phyloP scores from a whole-genome alignment of 1,140 invertebrate genomes.

The Aphaenogaster floridana region DNA sequence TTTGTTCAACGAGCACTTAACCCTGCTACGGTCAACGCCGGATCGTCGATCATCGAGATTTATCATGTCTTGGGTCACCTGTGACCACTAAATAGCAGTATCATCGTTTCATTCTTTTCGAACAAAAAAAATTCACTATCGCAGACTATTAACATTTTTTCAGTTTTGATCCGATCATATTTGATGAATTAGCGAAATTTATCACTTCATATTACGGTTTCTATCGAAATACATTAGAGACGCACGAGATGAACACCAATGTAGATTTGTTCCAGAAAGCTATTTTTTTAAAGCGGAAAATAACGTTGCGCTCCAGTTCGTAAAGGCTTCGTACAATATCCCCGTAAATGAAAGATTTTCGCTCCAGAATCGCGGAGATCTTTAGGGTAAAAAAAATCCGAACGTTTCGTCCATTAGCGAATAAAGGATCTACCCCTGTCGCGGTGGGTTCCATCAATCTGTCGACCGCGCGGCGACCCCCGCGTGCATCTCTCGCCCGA shows the following conservation, averaged over 20 bases:
- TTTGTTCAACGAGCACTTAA: conserved; percentile 68
- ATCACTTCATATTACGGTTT: not conserved
- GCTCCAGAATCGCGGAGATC: conserved; percentile 27
- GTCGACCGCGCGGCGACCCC: conserved; percentile 32
- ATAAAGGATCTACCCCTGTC: conserved; percentile 53
- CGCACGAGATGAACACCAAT: too few species aligned
- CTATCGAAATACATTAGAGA: not conserved
- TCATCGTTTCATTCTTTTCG: not conserved
- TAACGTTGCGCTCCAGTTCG: not conserved
- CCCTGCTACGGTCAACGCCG: not conserved
- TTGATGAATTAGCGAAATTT: not conserved
- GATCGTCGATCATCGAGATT: conserved; percentile 59
- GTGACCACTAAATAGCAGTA: conserved; percentile 7
- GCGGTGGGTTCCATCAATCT: conserved; percentile 69
- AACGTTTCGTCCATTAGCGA: conserved; percentile 52
- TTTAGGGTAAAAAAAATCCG: conserved; percentile 28
- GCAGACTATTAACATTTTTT: not conserved
- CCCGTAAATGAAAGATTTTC: not conserved
- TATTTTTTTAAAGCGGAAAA: not conserved
- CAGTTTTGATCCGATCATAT: not conserved
- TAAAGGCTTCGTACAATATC: not conserved
- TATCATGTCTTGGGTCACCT: conserved; percentile 18
- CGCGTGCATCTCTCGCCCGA: conserved; percentile 63
- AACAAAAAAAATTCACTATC: not conserved
- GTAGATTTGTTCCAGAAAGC: not conserved